Percentiles rank a stretch among this genome's conserved stretches.
phyloP scores from a whole-genome alignment of 1,140 invertebrate species.

The Tenebrio molitor region DNA sequence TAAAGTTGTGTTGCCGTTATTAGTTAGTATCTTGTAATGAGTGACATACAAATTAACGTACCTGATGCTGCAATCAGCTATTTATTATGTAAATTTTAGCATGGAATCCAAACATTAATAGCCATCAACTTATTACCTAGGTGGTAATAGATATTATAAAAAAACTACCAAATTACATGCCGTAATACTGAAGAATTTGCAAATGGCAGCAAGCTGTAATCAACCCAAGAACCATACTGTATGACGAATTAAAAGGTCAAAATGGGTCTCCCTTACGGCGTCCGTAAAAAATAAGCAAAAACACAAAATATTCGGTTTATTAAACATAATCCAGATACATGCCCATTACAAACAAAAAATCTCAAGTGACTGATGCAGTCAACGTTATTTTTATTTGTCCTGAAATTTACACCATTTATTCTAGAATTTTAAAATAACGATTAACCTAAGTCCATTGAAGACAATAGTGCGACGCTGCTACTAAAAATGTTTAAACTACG shows the following conservation, averaged over 20 bases:
- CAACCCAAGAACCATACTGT: background rate
- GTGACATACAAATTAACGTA: conserved; percentile 33
- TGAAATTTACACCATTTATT: conserved; percentile 41
- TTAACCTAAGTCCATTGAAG: background rate
- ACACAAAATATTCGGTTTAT: conserved; percentile 45
- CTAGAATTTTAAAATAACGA: conserved; percentile 11
- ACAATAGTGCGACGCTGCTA: conserved; percentile 1
- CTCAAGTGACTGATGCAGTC: conserved; percentile 26
- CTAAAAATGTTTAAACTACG: background rate
- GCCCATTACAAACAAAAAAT: conserved; percentile 8
- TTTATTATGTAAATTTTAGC: conserved; percentile 24
- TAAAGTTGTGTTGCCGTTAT: conserved; percentile 22
- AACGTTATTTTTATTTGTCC: background rate
- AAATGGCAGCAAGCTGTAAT: conserved; percentile 12
- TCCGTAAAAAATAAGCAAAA: conserved; percentile 39
- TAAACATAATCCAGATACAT: conserved; percentile 42
- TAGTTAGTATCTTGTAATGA: background rate
- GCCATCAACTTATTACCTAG: conserved; percentile 21
- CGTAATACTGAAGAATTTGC: conserved; percentile 6
- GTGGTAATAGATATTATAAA: conserved; percentile 24
- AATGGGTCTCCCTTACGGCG: background rate
- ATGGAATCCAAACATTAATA: conserved; percentile 15
- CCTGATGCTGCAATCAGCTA: conserved; percentile 31
- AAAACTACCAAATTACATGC: conserved; percentile 29
- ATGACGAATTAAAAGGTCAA: background rate